Conservation (phyloP, 2,888 invertebrate species). For the Hirtodrosophila cameraria region DNA sequence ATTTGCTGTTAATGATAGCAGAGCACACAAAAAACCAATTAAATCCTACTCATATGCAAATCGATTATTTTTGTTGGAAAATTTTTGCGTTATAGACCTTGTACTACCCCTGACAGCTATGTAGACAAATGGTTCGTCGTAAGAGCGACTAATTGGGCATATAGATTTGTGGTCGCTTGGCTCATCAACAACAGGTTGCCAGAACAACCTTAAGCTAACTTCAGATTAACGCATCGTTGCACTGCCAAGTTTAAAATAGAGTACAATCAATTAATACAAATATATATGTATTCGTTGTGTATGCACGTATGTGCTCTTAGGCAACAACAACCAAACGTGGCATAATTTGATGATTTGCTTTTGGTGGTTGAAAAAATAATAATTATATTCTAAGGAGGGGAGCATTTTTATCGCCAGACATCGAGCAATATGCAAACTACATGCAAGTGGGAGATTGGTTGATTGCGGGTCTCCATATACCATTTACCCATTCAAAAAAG, state of each 20-base stretch:
- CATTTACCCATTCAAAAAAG: neutral
- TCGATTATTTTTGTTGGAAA: too few species aligned
- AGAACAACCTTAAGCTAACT: conserved; percentile 43
- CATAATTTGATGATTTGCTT: conserved; percentile 28
- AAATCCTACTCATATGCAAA: too few species aligned
- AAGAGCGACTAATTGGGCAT: conserved; percentile 54
- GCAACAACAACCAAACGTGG: conserved; percentile 7
- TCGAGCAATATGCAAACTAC: conserved; percentile 52
- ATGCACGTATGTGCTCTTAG: neutral
- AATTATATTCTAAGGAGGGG: conserved; percentile 34
- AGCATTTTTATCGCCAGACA: conserved; percentile 24
- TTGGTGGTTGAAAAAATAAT: conserved; percentile 51
- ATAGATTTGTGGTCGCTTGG: conserved; percentile 45
- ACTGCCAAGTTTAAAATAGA: conserved; percentile 44
- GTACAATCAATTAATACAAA: conserved; percentile 34
- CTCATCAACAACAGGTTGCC: conserved; percentile 50
- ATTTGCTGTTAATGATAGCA: too few species aligned
- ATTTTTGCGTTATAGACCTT: neutral
- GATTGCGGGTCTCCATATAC: conserved; percentile 1
- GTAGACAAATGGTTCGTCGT: conserved; percentile 21
- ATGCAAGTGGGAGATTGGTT: conserved; percentile 35
- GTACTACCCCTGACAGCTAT: neutral
- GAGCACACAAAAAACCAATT: too few species aligned
- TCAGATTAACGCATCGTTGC: conserved; percentile 55
- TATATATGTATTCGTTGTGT: conserved; percentile 2